Conservation (phyloP, 1,140 invertebrate species). For the Meteorus sp. region DNA sequence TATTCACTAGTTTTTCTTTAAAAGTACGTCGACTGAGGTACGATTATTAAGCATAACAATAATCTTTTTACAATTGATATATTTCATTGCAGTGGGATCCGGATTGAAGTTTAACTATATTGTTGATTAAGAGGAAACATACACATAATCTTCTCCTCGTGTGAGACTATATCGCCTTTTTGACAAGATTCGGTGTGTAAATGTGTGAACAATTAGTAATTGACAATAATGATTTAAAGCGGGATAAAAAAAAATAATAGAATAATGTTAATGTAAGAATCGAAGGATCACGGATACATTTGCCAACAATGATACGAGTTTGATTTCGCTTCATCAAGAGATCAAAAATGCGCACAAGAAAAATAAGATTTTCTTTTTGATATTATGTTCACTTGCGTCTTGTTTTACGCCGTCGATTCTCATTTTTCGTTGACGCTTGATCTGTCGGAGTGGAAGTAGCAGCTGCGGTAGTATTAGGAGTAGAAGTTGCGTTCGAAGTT, state of each 20-base stretch:
- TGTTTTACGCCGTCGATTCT: constrained; percentile 54
- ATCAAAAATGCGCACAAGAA: constrained; percentile 7
- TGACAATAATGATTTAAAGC: background rate
- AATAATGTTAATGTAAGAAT: constrained; percentile 1
- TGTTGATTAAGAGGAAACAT: no score
- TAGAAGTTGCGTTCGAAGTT: constrained; percentile 37
- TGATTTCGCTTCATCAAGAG: constrained; percentile 15
- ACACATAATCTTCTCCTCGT: no score
- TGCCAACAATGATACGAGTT: constrained; percentile 6
- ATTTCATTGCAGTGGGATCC: background rate
- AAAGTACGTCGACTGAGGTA: no score
- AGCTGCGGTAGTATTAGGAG: constrained; percentile 40
- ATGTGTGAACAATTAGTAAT: no score
- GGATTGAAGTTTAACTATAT: no score
- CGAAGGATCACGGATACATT: background rate
- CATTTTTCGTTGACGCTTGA: constrained; percentile 37
- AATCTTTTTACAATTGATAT: background rate
- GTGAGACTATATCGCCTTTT: no score
- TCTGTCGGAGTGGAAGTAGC: constrained; percentile 35
- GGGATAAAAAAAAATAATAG: background rate
- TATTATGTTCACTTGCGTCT: constrained; percentile 59
- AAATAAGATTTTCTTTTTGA: no score
- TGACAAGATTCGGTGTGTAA: no score
- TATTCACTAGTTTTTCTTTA: constrained; percentile 14
- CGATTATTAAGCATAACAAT: no score